Base-by-base conservation (phyloP, 2,797 vertebrate genomes). In the Anguilla marmorata region DNA sequence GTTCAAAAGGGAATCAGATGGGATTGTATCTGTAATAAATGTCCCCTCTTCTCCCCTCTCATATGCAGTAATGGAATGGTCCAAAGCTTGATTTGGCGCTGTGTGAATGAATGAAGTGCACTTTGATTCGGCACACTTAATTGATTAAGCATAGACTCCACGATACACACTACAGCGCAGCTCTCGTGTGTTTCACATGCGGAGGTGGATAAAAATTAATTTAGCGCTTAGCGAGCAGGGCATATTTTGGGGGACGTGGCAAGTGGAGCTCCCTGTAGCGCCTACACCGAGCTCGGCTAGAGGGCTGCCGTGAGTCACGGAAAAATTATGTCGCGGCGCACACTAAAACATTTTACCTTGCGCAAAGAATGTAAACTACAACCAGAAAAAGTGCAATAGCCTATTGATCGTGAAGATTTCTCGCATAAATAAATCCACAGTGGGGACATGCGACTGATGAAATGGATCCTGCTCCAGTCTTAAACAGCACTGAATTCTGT, bases 211-310 rank as follows among this genome's bases (percentile, higher is more conserved):
- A 11, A 30, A 50, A 56, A 33, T 58, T 21, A 37, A 54, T 90
- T 90, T 95, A 33, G 80, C 63, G 86, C 91, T 86, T 0, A 84
- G 83, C 87, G 91, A 90, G 89, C 91, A 86, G 90, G 92, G 37
- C 72, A 58, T 27, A 82, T 92, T 89, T 90, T 87, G 86, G 94
- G 94, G 94, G 93, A 97, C 96, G 96, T 97, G 96, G 96, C 96
- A 96, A 89, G 90, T 88, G 45, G 89, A 93, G 92, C 85, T 88
- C 80, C 69, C 85, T 76, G 30, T 89, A 66, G 66, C 37, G 50
- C 89, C 76, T 60, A 79, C 66, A 3, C 74, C 88, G 83, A 0
- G 72, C 85, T 87, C 91, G 69, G 91, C 92, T 89, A 92, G 92
- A 89, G 90, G 91, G 91, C 56, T 86, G 91, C 90, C 89, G 27